Evolutionary conservation across 2,888 invertebrate genomes (phyloP).

Genomic region (Nipponacmea schrenckii): DNA sequence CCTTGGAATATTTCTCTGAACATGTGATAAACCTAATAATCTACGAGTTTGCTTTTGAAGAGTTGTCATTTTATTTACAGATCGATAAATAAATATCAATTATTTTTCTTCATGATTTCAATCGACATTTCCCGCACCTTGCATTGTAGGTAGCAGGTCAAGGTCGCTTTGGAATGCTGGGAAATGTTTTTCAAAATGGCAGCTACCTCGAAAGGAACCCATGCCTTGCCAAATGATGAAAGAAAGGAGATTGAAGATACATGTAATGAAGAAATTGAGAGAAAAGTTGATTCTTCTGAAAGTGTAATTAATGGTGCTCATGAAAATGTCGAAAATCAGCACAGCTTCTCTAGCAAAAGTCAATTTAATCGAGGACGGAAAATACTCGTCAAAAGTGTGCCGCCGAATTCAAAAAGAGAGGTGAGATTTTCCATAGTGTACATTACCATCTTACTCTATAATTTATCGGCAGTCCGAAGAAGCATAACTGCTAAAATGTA

Average conservation of each 20-base stretch:
- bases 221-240: constrained; percentile 10
- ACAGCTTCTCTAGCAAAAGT: neutral
- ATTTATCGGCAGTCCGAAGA: too few relatives aligned
- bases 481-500: too few relatives aligned
- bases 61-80: too few relatives aligned
- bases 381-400: constrained; percentile 47
- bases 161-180: constrained; percentile 15
- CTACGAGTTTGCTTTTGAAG: too few relatives aligned
- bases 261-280: neutral
- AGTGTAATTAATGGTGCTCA: too few relatives aligned
- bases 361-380: constrained; percentile 48
- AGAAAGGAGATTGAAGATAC: neutral
- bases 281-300: too few relatives aligned
- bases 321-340: too few relatives aligned
- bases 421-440: constrained; percentile 24
- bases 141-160: neutral
- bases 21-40: too few relatives aligned
- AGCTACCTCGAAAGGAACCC: constrained; percentile 20
- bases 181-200: constrained; percentile 23
- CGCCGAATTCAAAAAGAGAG: constrained; percentile 43
- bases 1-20: too few relatives aligned
- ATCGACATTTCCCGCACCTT: neutral
- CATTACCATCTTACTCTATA: neutral
- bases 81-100: too few relatives aligned
- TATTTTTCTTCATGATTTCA: too few relatives aligned